Evolutionary conservation across 2,797 vertebrate species (phyloP), one percentile per base, ranked within the genome.

Genomic region (Acipenser oxyrinchus): DNA sequence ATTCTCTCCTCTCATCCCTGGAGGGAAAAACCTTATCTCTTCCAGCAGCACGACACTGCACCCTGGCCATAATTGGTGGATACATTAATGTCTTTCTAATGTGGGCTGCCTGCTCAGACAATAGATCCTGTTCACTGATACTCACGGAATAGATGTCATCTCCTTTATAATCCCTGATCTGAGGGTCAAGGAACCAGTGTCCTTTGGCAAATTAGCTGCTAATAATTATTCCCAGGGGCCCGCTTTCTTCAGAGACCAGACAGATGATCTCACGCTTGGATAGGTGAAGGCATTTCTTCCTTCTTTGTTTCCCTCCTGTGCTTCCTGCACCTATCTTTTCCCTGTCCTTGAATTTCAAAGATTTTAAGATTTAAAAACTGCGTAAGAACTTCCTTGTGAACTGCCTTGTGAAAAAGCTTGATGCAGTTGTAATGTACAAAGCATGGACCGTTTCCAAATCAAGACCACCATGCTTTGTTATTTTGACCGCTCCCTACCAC

Each of bases 141-240:
- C 12, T 10, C 12, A 7, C 6, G 7, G 9, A 10, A n/a, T 13
- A 10, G 11, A 6, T 58, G 55, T 10, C 55, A 58, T 58, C 10
- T 69, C 51, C 66, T 63, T 86, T 76, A 87, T 85, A 81, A 83
- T 73, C 75, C 48, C 60, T 77, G 70, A 77, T 69, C 8, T 12
- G 67, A 37, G 57, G 66, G 76, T 78, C 63, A 74, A 66, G 70
- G 75, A 64, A 74, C 71, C 51, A 76, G 66, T 64, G 66, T 69
- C 73, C 70, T 66, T 73, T 63, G 59, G 67, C 70, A 76, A 73
- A 78, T 81, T 74, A 85, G 78, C 81, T 82, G 77, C 75, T 70
- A 18, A 62, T 68, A 70, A 73, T 71, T 74, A 75, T 66, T 63
- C 67, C 60, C 63, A 69, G 68, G 51, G 37, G 64, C 63, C 74